Base-by-base conservation (phyloP, 2,888 invertebrate genomes). In the Lithophane socia region DNA sequence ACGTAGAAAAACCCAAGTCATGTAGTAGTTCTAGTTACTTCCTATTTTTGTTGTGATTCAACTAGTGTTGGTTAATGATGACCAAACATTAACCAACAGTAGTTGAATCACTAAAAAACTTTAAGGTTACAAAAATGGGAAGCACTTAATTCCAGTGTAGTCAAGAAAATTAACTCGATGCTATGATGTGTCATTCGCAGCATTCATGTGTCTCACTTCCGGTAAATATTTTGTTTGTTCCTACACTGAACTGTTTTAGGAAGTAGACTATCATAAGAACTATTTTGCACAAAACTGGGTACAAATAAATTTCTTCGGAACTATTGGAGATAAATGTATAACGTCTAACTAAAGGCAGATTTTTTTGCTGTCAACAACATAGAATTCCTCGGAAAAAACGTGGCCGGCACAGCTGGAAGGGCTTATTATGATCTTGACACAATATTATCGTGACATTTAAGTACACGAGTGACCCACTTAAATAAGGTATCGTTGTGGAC, bases 111-210 rank as follows among this genome's bases (percentile, higher is more conserved):
- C 64, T 58, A 65, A 82, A 49, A 75, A 58, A 68, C 21, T 82
- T 37, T 47, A 60, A 58, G 68, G 68, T 80, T 64, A 76, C 77
- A 76, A 76, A 79, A 76, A 82, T 82, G 76, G 68, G 82, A 80
- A 76, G 68, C 58, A 47, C 77, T 75, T 68, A 82, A 75, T 75
- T 80, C 68, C 52, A 76, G 64, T 29, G 54, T 18, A 58, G 18
- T 44, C 76, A 60, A 69, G 82, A 76, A 80, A 76, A 80, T 80
- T 80, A 65, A 54, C 58, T 82, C 58, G 64, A 47, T 49, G 68
- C 24, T 75, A 64, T 68, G 79, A 68, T 79, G 79, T 82, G 82
- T 80, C 82, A 82, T 58, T 68, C 58, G 44, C 52, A 54, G 77
- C 82, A 82, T 68, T 69, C 76, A 16, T 68, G 67, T 64, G 52